Evolutionary conservation across 2,113 vertebrate genomes (phyloP), one percentile per base, ranked within the genome.

Genomic region (Spermophilus dauricus): DNA sequence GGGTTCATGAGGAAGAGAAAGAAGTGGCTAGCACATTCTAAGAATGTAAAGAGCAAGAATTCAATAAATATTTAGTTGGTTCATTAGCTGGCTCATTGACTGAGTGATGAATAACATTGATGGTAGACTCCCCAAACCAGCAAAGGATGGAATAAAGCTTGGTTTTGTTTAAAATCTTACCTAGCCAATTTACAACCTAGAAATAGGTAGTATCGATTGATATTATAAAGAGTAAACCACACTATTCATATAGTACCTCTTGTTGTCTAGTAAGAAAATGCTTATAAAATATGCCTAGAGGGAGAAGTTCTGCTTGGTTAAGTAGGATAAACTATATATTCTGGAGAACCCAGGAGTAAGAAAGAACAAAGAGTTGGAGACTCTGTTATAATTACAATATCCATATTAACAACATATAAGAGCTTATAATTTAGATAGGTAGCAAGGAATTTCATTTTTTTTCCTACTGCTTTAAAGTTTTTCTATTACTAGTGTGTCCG

Each of bases 141-240:
- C 4, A 13, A 53, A 94, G 63, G 30, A 30, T 45, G 4, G 14
- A 80, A 53, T 76, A 61, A 84, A 84, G 34, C 42, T 81, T 88
- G 12, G 16, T 80, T 72, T 39, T 53, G 18, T 13, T 34, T 63
- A 88, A 87, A 85, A 87, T 86, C 53, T 88, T 34, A 91, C 37
- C 63, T 83, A 73, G 63, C 69, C 67, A 48, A 87, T 51, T 84
- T 53, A 92, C 92, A n/a, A 70, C 67, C 24, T 92, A 86, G 94
- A 96, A 96, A 53, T 45, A 77, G 51, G 12, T 28, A 30, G 10
- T 12, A 51, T 58, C 56, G 86, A 42, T 8, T 81, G 48, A 65
- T 48, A 83, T 0, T 58, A 48, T 89, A 51, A 69, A 85, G 12
- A 76, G 5, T 34, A 61, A 73, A 76, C 14, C 20, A 65, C 3